These are phyloP conservation scores for Dinocampus coccinellae DNA, from an alignment of 2,888 invertebrate genomes.

Conservation along the genomic window DNA sequence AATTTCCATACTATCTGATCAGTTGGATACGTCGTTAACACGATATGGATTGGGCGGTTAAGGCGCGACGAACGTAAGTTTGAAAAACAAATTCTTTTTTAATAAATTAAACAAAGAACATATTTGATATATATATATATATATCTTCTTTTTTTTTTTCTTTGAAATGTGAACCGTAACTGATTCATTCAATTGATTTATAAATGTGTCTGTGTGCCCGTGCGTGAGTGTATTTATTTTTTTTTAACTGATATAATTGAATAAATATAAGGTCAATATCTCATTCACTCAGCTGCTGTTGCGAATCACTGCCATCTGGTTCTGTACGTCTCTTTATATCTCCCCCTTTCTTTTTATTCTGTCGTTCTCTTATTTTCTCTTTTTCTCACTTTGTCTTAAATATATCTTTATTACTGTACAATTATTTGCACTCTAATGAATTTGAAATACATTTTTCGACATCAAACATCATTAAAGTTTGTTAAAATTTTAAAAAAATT, in stretches of 20 bases:
- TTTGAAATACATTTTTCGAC: neutral
- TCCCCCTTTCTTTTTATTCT: neutral
- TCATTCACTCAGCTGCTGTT: conserved; percentile 6
- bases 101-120: too few relatives aligned
- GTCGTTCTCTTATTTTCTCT: neutral
- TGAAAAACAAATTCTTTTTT: conserved; percentile 24
- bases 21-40: conserved; percentile 62
- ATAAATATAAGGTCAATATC: too few relatives aligned
- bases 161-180: too few relatives aligned
- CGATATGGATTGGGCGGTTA: conserved; percentile 69
- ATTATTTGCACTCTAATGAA: neutral
- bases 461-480: neutral
- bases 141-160: conserved; percentile 23
- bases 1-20: conserved; percentile 24
- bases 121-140: too few relatives aligned
- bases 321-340: neutral
- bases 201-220: neutral
- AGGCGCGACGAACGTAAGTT: conserved; percentile 69
- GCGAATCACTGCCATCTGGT: conserved; percentile 14
- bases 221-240: too few relatives aligned
- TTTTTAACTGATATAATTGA: too few relatives aligned
- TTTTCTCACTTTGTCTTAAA: too few relatives aligned
- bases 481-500: too few relatives aligned
- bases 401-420: neutral
- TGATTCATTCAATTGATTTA: neutral